Conservation (phyloP, 2,888 invertebrate genomes). For the Escarpia spicata region DNA sequence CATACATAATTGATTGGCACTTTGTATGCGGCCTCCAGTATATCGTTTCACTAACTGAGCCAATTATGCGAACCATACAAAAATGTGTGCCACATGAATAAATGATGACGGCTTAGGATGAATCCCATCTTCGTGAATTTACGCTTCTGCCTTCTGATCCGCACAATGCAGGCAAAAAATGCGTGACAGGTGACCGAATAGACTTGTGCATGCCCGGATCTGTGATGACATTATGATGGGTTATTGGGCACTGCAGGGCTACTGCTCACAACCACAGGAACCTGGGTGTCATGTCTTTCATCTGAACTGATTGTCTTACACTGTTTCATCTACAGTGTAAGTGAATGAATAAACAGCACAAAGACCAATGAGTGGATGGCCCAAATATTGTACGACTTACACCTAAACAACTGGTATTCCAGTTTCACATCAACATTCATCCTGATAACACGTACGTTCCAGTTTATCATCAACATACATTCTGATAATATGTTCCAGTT, state of each 20-base stretch:
- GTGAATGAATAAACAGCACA: not conserved
- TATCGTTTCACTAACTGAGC: not conserved
- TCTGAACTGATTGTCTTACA: not conserved
- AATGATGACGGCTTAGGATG: not conserved
- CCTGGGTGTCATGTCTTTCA: not conserved
- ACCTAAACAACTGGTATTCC: not conserved
- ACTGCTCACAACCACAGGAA: not conserved
- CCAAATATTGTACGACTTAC: not conserved
- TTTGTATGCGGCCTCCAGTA: not conserved
- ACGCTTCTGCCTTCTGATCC: not conserved
- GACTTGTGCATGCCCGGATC: not conserved
- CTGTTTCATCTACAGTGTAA: not conserved
- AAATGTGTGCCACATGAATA: constrained; percentile 13
- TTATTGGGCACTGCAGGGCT: not conserved
- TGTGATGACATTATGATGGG: not conserved
- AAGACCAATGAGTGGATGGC: not conserved
- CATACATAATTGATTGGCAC: constrained; percentile 16
- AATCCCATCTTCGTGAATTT: not conserved
- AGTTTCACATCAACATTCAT: not conserved
- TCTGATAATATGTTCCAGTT: not conserved
- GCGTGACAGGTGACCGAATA: not conserved
- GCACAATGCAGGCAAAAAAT: not conserved
- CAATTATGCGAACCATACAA: not conserved
- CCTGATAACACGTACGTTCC: not conserved
- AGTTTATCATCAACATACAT: no score